Percentiles rank a stretch among this genome's conserved stretches.
phyloP scores from a whole-genome alignment of 2,888 invertebrate genomes.

The Spisula solida region DNA sequence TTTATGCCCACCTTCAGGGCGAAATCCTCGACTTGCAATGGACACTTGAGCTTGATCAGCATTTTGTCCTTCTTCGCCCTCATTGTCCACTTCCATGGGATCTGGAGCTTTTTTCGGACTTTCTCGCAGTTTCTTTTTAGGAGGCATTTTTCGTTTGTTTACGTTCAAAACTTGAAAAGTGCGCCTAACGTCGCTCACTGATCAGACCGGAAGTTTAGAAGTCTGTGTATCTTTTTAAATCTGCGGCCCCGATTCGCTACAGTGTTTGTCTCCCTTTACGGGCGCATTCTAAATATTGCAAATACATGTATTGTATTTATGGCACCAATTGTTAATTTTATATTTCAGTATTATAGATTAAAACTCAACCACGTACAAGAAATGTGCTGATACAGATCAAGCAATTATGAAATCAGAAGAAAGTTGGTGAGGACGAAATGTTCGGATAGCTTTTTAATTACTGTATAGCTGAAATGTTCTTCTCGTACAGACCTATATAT shows the following conservation, averaged over 20 bases:
- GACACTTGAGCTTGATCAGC: constrained; percentile 47
- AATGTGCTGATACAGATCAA: too few relatives aligned
- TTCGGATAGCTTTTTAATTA: too few relatives aligned
- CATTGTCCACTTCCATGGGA: constrained; percentile 61
- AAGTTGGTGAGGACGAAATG: too few relatives aligned
- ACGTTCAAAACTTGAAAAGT: constrained; percentile 20
- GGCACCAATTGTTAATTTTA: too few relatives aligned
- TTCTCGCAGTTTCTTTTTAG: constrained; percentile 61
- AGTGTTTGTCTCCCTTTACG: too few relatives aligned
- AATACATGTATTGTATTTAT: too few relatives aligned
- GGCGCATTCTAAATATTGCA: too few relatives aligned
- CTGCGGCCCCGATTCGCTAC: not conserved
- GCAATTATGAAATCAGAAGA: too few relatives aligned
- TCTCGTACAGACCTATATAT: too few relatives aligned
- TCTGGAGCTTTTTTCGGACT: constrained; percentile 47
- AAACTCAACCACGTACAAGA: too few relatives aligned
- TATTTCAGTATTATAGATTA: too few relatives aligned
- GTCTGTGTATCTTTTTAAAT: not conserved
- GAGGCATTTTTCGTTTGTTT: constrained; percentile 59
- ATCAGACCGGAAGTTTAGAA: not conserved
- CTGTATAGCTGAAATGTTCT: too few relatives aligned
- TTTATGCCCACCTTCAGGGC: constrained; percentile 52
- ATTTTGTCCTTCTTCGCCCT: constrained; percentile 23
- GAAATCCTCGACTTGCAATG: constrained; percentile 58
- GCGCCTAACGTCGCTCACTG: constrained; percentile 6